Conservation (phyloP, 2,797 vertebrate species). For the Chiloscyllium punctatum region DNA sequence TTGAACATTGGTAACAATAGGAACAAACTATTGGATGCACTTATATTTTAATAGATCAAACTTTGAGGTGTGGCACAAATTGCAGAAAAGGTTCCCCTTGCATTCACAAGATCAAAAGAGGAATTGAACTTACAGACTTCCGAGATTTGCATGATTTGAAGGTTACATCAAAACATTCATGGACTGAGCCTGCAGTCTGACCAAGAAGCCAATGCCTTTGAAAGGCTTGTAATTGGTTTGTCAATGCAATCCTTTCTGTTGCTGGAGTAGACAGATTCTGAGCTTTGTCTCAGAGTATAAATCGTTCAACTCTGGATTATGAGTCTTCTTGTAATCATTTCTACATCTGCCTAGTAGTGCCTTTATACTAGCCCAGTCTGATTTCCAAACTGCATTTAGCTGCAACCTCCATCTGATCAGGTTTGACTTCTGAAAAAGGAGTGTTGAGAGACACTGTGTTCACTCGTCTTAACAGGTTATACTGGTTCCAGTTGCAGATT, state of each 20-base stretch:
- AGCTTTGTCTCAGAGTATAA: neutral
- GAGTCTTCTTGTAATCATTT: slow-evolving; percentile 41
- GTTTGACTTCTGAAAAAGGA: neutral
- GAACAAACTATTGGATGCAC: neutral
- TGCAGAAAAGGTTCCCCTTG: neutral
- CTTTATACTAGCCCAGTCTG: neutral
- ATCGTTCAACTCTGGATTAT: neutral
- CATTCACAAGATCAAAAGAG: neutral
- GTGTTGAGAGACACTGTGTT: neutral
- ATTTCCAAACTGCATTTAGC: neutral
- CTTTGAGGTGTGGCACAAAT: neutral
- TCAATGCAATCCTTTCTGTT: neutral
- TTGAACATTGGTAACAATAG: neutral
- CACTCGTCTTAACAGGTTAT: neutral
- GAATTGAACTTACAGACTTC: neutral
- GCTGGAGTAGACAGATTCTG: neutral
- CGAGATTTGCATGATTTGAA: neutral
- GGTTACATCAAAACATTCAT: neutral
- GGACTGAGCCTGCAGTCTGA: neutral
- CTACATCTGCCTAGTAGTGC: slow-evolving; percentile 38
- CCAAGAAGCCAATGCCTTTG: neutral
- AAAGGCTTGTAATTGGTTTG: neutral
- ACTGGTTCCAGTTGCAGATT: neutral
- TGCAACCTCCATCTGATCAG: neutral
- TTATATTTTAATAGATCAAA: neutral